Evolutionary conservation across 2,797 vertebrate species (phyloP).

Genomic region (Eulemur rubriventer): DNA sequence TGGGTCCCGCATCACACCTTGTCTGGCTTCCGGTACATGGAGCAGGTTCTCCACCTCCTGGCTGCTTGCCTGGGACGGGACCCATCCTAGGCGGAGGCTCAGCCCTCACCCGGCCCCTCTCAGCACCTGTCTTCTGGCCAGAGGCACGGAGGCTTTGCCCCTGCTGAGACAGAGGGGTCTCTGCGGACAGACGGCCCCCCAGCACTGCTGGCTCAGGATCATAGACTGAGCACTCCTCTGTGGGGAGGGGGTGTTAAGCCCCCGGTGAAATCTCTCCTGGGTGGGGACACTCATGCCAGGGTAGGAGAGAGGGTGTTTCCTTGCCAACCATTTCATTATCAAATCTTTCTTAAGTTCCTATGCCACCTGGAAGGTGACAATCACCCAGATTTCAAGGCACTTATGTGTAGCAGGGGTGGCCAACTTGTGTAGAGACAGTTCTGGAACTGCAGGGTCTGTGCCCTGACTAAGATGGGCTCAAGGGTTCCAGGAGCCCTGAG

Average conservation of each 20-base stretch:
- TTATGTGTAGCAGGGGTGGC: not conserved
- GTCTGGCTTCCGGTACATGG: not conserved
- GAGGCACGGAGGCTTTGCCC: not conserved
- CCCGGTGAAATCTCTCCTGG: not conserved
- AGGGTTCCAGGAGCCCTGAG: not conserved
- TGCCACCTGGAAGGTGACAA: not conserved
- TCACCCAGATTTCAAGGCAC: no score
- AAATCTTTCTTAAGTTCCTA: not conserved
- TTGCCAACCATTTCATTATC: not conserved
- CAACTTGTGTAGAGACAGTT: not conserved
- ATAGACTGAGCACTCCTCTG: not conserved
- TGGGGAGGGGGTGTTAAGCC: not conserved
- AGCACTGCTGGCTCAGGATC: accelerated
- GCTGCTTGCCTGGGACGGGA: not conserved
- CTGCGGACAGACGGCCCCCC: not conserved
- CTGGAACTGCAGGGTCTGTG: not conserved
- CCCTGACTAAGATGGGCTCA: accelerated
- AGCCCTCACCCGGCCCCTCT: accelerated
- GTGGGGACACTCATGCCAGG: accelerated
- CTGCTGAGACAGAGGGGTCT: not conserved
- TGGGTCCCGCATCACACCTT: not conserved
- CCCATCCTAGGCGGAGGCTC: not conserved
- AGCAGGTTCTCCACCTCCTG: not conserved
- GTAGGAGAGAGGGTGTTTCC: not conserved
- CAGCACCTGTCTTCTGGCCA: not conserved